A percentile compares a stretch with the other conserved stretches of the same genome.
Conservation (phyloP, 1,140 invertebrate genomes). For the Pogonognathellus flavescens region DNA sequence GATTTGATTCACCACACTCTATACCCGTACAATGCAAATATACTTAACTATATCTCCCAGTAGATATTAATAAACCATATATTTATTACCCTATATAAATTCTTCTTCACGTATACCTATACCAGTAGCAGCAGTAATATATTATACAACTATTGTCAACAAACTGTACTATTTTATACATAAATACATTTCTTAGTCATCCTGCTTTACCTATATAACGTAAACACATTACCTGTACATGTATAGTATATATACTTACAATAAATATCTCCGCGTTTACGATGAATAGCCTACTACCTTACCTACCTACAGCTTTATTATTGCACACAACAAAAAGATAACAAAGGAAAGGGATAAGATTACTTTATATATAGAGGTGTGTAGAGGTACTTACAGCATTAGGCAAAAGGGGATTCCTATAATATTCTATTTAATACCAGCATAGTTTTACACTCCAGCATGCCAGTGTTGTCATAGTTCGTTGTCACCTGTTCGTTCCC, state of each 20-base stretch:
- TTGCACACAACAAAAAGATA: background rate
- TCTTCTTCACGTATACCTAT: no score
- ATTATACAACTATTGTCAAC: no score
- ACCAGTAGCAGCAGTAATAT: no score
- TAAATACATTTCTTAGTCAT: no score
- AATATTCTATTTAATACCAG: no score
- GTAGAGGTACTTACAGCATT: background rate
- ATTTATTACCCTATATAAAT: no score
- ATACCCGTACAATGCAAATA: no score
- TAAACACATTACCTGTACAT: background rate
- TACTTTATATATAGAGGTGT: background rate
- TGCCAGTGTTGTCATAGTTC: conserved; percentile 46
- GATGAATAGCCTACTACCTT: background rate
- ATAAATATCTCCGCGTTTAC: background rate
- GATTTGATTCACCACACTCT: background rate
- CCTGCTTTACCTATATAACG: no score
- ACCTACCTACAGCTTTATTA: no score
- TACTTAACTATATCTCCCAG: no score
- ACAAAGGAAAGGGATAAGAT: conserved; percentile 21
- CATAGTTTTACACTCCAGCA: background rate
- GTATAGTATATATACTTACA: background rate
- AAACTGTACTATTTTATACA: no score
- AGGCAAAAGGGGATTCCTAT: background rate
- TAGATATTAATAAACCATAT: no score
- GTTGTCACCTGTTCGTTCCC: conserved; percentile 42